Evolutionary conservation across 2,888 invertebrate genomes (phyloP).

Genomic region (Arrhopalites spinosus): DNA sequence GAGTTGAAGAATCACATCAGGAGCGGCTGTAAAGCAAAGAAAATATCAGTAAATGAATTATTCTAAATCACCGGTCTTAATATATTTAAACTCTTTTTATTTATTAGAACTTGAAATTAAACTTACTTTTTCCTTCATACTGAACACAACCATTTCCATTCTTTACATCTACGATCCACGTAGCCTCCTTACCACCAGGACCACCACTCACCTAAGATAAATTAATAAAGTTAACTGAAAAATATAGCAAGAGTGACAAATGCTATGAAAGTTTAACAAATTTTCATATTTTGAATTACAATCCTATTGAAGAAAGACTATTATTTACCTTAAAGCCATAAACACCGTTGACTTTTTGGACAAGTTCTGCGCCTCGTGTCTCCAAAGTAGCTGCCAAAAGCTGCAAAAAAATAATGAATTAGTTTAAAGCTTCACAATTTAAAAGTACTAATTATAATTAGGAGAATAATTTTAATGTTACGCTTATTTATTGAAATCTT

Average conservation of each 20-base stretch:
- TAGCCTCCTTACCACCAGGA: conserved; percentile 77
- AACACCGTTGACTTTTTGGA: conserved; percentile 83
- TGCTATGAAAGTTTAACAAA: not conserved
- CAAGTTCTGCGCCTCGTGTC: conserved; percentile 77
- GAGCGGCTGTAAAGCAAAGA: conserved; percentile 57
- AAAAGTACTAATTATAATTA: no score
- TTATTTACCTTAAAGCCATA: conserved; percentile 81
- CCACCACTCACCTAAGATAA: conserved; percentile 60
- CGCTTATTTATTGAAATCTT: no score
- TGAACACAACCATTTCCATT: conserved; percentile 84
- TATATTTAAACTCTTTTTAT: not conserved
- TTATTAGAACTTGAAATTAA: not conserved
- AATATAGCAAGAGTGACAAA: not conserved
- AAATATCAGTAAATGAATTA: not conserved
- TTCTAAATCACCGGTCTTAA: not conserved
- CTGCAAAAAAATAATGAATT: no score
- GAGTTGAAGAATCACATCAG: conserved; percentile 87
- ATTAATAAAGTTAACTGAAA: not conserved
- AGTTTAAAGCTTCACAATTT: no score
- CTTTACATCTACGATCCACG: conserved; percentile 92
- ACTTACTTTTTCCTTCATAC: conserved; percentile 70
- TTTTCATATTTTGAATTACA: not conserved
- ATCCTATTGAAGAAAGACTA: not conserved
- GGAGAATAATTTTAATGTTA: no score
- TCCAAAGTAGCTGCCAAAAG: conserved; percentile 80